Evolutionary conservation across 2,888 invertebrate species (phyloP), one percentile per base, ranked within the genome.

Genomic region (Drosophila tanythrix): DNA sequence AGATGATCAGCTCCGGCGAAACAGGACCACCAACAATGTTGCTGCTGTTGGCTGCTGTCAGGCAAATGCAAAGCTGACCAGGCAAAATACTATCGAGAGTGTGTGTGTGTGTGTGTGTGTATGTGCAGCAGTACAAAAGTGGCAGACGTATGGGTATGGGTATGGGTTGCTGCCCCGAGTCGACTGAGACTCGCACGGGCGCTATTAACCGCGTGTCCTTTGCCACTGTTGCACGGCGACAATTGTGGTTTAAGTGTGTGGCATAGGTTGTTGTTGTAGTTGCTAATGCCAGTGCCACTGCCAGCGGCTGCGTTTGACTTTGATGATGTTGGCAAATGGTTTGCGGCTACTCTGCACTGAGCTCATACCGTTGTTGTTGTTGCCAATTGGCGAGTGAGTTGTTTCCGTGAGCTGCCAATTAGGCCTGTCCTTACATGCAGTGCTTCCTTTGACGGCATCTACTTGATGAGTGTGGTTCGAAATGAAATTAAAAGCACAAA

Each of bases 61-160:
- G 70, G 89, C 90, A 82, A 84, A 74, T 79, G 85, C 84, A 84
- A 90, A 82, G 79, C 79, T 78, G 85, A 74, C 90, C 89, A 70
- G 64, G 57, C 46, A 27, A 46, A 46, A 46, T 46, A 15, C 46
- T 27, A 46, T 46, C 69, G 15, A 68, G 68, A 79, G 58, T 81
- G 58, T 71, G 15, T 67, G 67, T 81, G 69, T 74, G 74, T 57
- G 51, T 18, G 33, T 57, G 58, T 56, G 43, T 61, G 46, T 61
- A 53, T 67, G 58, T 29, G 51, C 6, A 13, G n/a, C 25, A 50
- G 29, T n/a, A 38, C 25, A 51, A 25, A 18, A 35, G 52, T 15
- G 21, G 27, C 3, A 35, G 36, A 18, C 46, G 51, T 5, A 6
- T 29, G 36, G 29, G 33, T 5, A 6, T 29, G 36, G 29, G 33